Percentiles rank a stretch among this genome's conserved stretches.
Conservation (phyloP, 2,113 vertebrate species). For the Philantomba maxwellii region DNA sequence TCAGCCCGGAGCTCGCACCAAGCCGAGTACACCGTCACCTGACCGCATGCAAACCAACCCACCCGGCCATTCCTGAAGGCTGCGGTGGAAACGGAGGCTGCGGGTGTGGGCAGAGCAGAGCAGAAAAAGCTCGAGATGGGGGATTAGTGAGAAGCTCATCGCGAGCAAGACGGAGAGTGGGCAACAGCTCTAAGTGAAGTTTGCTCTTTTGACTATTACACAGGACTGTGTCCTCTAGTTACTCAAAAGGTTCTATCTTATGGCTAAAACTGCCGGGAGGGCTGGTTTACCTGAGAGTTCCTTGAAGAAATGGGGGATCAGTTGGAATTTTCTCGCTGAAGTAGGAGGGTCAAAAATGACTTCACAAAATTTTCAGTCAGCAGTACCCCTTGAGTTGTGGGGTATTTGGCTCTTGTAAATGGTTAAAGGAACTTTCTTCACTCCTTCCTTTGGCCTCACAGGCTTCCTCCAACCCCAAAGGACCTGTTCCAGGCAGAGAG, state of each 20-base stretch:
- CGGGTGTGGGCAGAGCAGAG: not conserved
- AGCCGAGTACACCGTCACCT: accelerated
- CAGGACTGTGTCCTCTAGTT: not conserved
- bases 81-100: not conserved
- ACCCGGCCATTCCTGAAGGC: not conserved
- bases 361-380: not conserved
- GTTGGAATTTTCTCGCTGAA: not conserved
- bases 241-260: not conserved
- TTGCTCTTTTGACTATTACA: not conserved
- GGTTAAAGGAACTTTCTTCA: not conserved
- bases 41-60: not conserved
- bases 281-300: not conserved
- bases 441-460: not conserved
- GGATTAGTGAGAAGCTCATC: too few relatives aligned
- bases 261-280: not conserved
- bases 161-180: too few relatives aligned
- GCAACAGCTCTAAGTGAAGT: accelerated
- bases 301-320: not conserved
- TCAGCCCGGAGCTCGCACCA: accelerated
- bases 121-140: not conserved
- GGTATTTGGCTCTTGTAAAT: not conserved
- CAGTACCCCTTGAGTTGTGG: not conserved
- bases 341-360: not conserved
- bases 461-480: not conserved
- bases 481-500: not conserved